A percentile compares a stretch with the other conserved stretches of the same genome.
Conservation (phyloP, 2,888 invertebrate species). For the Leptinotarsa rubiginosa region DNA sequence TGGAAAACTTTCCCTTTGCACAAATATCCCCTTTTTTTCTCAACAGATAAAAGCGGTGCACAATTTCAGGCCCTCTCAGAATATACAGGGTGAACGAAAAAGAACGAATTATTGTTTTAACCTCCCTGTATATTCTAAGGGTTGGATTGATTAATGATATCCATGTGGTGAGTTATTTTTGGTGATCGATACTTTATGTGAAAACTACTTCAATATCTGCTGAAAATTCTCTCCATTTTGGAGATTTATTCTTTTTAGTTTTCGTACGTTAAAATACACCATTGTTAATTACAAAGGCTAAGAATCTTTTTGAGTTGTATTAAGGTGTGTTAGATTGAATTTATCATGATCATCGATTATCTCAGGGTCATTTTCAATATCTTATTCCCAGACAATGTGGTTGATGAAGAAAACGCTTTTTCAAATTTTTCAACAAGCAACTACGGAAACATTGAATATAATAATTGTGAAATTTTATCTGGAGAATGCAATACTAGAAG, state of each 20-base stretch:
- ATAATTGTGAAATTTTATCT: too few species aligned
- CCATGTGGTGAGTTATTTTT: neutral
- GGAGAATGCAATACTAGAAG: too few species aligned
- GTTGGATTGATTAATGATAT: neutral
- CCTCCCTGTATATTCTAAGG: neutral
- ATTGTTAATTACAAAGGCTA: neutral
- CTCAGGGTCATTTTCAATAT: conserved; percentile 5
- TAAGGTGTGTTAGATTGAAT: neutral
- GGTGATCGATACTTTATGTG: neutral
- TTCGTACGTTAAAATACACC: neutral
- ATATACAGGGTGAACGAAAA: neutral
- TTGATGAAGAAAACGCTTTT: too few species aligned
- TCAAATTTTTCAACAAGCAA: too few species aligned
- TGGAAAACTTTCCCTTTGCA: neutral
- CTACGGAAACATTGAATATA: too few species aligned
- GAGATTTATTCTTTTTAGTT: neutral
- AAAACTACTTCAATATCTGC: neutral
- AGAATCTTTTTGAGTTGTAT: neutral
- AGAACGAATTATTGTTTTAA: neutral
- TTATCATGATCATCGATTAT: neutral
- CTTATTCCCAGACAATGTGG: too few species aligned
- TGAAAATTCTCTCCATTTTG: neutral
- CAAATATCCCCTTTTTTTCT: neutral
- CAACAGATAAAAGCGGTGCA: neutral
- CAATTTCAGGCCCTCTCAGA: neutral